These are phyloP conservation scores for Blastomussa wellsi DNA, from an alignment of 92 coral and sea anemone genomes.

Conservation along the genomic window DNA sequence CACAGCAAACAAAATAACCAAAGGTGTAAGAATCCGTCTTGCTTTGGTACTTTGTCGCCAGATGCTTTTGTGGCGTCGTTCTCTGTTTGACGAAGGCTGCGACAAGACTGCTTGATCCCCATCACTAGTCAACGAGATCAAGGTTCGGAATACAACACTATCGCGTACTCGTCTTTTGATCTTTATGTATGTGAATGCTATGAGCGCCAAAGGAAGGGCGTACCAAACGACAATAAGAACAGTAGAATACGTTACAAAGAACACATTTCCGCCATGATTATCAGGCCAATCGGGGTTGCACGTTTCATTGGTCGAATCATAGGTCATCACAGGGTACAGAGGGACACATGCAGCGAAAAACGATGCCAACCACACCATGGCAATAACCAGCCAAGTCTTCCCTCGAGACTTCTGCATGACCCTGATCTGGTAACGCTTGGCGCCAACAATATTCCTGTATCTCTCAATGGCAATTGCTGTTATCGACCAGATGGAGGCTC, in stretches of 20 bases:
- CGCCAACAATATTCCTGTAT: constrained; percentile 67
- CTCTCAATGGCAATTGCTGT: constrained; percentile 79
- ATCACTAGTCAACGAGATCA: constrained; percentile 47
- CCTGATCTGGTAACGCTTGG: constrained; percentile 30
- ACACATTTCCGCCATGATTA: neutral
- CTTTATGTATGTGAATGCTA: constrained; percentile 68
- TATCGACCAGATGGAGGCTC: constrained; percentile 90
- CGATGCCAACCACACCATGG: constrained; percentile 66
- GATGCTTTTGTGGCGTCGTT: constrained; percentile 36
- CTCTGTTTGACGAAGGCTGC: neutral
- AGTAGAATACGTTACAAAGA: constrained; percentile 16
- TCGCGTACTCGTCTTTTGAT: constrained; percentile 56
- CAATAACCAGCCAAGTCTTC: constrained; percentile 45
- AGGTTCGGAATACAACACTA: constrained; percentile 64
- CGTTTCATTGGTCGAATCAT: neutral
- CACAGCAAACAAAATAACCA: constrained; percentile 73
- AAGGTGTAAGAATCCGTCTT: constrained; percentile 71
- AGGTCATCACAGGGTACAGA: constrained; percentile 58
- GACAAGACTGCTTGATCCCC: neutral
- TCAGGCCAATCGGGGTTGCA: constrained; percentile 50
- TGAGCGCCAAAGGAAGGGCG: constrained; percentile 60
- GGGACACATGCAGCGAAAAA: constrained; percentile 66
- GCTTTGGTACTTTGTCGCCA: constrained; percentile 69
- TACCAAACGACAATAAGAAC: constrained; percentile 61
- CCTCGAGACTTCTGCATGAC: constrained; percentile 26